These are phyloP conservation scores for Neocrepidodera transversa DNA, from an alignment of 2,888 invertebrate genomes.

Conservation along the genomic window DNA sequence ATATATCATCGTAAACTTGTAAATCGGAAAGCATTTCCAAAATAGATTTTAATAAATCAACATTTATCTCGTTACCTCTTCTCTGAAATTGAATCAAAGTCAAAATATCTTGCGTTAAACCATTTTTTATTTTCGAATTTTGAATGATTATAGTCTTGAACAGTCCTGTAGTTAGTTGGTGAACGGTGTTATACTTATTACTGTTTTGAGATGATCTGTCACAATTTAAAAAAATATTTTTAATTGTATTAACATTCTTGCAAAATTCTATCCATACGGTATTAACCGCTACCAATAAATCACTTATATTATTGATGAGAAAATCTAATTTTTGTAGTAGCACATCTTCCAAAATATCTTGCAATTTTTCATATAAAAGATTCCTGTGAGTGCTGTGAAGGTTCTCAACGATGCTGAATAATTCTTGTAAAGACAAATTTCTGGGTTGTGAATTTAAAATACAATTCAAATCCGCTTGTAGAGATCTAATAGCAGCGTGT, in stretches of 20 bases:
- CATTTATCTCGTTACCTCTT: conserved; percentile 85
- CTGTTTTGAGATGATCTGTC: conserved; percentile 94
- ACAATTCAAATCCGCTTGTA: conserved; percentile 1
- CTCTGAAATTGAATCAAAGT: conserved; percentile 89
- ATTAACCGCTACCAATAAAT: conserved; percentile 87
- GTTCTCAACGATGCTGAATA: conserved; percentile 94
- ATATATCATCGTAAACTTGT: conserved; percentile 86
- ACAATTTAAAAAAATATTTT: conserved; percentile 95
- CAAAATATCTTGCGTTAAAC: conserved; percentile 88
- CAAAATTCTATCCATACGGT: conserved; percentile 93
- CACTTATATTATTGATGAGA: conserved; percentile 83
- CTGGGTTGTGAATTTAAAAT: conserved; percentile 32
- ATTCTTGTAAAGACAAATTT: conserved; percentile 75
- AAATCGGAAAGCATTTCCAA: conserved; percentile 93
- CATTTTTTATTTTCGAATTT: conserved; percentile 81
- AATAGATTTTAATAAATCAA: conserved; percentile 86
- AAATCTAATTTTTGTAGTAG: conserved; percentile 85
- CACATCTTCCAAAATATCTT: conserved; percentile 81
- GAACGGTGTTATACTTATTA: conserved; percentile 82
- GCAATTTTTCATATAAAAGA: conserved; percentile 79
- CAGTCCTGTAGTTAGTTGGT: conserved; percentile 91
- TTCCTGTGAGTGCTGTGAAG: conserved; percentile 66
- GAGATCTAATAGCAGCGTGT: neutral
- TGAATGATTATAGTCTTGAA: conserved; percentile 91
- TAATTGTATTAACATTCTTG: conserved; percentile 94